These are phyloP conservation scores for Tiliacea aurago DNA, from an alignment of 2,888 invertebrate species.

Conservation along the genomic window DNA sequence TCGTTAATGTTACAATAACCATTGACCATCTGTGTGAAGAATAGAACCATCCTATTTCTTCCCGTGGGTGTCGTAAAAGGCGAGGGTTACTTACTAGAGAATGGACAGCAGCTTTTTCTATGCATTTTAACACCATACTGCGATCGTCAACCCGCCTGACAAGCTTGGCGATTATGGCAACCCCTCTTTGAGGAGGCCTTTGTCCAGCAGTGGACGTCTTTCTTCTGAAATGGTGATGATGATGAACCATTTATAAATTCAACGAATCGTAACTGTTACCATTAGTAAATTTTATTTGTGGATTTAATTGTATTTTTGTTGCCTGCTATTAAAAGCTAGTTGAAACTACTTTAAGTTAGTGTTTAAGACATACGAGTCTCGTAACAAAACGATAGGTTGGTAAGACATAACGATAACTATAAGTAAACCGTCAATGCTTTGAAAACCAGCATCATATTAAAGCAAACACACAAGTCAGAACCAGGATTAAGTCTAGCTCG, in stretches of 20 bases:
- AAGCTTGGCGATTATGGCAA: too few relatives aligned
- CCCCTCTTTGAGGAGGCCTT: too few relatives aligned
- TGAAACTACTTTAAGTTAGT: neutral
- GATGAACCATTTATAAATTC: neutral
- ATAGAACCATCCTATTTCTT: too few relatives aligned
- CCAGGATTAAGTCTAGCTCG: conserved; percentile 35
- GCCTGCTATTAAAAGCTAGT: neutral
- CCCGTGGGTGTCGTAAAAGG: too few relatives aligned
- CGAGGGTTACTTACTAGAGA: too few relatives aligned
- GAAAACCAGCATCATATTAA: neutral
- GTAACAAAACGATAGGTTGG: neutral
- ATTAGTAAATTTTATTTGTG: neutral
- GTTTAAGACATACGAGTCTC: neutral
- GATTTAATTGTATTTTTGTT: neutral
- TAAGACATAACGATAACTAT: neutral
- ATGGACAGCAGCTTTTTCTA: too few relatives aligned
- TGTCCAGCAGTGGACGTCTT: too few relatives aligned
- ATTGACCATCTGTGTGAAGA: neutral
- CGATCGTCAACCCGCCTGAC: too few relatives aligned
- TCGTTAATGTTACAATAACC: neutral
- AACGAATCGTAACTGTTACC: neutral
- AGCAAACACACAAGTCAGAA: neutral
- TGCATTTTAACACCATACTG: too few relatives aligned
- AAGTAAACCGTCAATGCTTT: neutral
- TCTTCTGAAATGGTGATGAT: too few relatives aligned